Conservation (phyloP, 2,888 invertebrate species). For the Proisotoma minuta region DNA sequence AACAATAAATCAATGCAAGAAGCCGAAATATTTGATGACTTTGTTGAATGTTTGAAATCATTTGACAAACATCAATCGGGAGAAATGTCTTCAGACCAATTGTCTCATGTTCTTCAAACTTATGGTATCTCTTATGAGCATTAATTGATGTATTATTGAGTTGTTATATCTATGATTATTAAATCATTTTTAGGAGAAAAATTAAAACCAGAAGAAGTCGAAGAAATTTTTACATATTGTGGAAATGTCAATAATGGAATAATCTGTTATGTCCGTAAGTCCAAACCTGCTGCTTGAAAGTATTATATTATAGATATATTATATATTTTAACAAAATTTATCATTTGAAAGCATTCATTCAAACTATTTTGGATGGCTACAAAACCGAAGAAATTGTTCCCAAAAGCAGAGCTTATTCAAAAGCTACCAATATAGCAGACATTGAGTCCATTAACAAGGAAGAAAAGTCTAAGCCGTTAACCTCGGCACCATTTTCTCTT, state of each 20-base stretch:
- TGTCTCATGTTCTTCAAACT: constrained; percentile 88
- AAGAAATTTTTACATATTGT: constrained; percentile 23
- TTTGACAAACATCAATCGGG: constrained; percentile 98
- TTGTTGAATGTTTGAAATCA: constrained; percentile 97
- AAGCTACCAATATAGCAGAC: neutral
- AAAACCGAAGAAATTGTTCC: neutral
- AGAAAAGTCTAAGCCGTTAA: neutral
- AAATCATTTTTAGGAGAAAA: constrained; percentile 20
- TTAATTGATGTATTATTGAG: neutral
- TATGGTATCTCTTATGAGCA: constrained; percentile 63
- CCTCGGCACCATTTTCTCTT: neutral
- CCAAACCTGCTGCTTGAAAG: no score
- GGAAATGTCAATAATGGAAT: constrained; percentile 17
- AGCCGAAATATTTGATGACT: constrained; percentile 95
- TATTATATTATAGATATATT: no score
- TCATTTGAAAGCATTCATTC: neutral
- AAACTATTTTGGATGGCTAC: neutral
- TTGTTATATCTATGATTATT: neutral
- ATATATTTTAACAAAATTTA: no score
- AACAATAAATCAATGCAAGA: constrained; percentile 89
- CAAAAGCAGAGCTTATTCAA: no score
- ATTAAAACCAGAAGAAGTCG: constrained; percentile 23
- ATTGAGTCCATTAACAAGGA: no score
- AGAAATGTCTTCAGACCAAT: constrained; percentile 90
- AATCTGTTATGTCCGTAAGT: constrained; percentile 23